Evolutionary conservation across 2,888 invertebrate genomes (phyloP).

Genomic region (Phaedon cochleariae): DNA sequence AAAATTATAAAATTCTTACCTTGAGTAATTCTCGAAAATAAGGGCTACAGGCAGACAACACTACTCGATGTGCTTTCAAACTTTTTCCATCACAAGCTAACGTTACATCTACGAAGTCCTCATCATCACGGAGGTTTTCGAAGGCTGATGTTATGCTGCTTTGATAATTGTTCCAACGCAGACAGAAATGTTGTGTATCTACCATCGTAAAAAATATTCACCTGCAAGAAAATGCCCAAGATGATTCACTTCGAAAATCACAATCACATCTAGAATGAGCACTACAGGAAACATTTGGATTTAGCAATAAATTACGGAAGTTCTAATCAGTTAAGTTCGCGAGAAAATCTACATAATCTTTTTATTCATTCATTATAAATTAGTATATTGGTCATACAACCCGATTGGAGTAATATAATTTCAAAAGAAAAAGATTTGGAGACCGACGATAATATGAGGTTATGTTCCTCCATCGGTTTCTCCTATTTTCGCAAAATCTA

Average conservation of each 20-base stretch:
- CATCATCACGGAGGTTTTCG: slow-evolving; percentile 90
- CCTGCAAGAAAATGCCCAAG: slow-evolving; percentile 59
- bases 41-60: slow-evolving; percentile 90
- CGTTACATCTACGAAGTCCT: slow-evolving; percentile 93
- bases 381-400: too few relatives aligned
- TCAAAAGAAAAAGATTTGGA: too few relatives aligned
- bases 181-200: slow-evolving; percentile 94
- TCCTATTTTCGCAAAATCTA: slow-evolving; percentile 11
- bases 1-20: slow-evolving; percentile 65
- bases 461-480: slow-evolving; percentile 8
- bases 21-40: slow-evolving; percentile 90
- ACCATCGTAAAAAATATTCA: slow-evolving; percentile 79
- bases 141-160: slow-evolving; percentile 94
- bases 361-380: too few relatives aligned
- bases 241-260: slow-evolving; percentile 6
- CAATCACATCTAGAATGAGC: too few relatives aligned
- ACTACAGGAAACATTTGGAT: too few relatives aligned
- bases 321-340: too few relatives aligned
- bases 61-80: slow-evolving; percentile 89
- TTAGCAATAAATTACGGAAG: too few relatives aligned
- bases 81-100: slow-evolving; percentile 91
- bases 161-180: slow-evolving; percentile 96
- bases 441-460: slow-evolving; percentile 21
- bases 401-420: too few relatives aligned
- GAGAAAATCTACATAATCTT: too few relatives aligned